phyloP scores from a whole-genome alignment of 1,140 invertebrate species.

The Drosophila pectinifera region DNA sequence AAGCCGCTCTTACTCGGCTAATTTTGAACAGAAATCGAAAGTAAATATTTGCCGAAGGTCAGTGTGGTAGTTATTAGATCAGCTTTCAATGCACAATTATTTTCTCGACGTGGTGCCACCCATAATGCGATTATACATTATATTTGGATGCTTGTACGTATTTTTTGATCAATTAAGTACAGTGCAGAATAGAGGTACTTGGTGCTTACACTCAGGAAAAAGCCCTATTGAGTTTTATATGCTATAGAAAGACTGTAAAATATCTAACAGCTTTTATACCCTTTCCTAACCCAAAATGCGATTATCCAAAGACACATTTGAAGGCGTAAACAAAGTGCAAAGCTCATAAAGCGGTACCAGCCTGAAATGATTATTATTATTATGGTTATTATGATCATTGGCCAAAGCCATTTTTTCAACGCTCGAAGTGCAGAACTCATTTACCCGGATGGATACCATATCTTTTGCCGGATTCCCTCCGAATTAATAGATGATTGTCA shows the following conservation, averaged over 20 bases:
- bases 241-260: too few species aligned
- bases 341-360: neutral
- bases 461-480: constrained; percentile 35
- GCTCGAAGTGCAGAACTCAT: constrained; percentile 16
- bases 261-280: too few species aligned
- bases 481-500: constrained; percentile 69
- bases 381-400: neutral
- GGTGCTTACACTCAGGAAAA: neutral
- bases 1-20: constrained; percentile 42
- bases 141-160: neutral
- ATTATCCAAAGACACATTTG: neutral
- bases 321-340: neutral
- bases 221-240: too few species aligned
- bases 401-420: neutral
- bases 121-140: constrained; percentile 38
- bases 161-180: constrained; percentile 5
- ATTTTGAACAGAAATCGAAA: constrained; percentile 69
- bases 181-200: constrained; percentile 13
- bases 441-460: constrained; percentile 14
- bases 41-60: constrained; percentile 77
- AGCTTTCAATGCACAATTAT: constrained; percentile 60
- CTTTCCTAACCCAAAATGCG: too few species aligned
- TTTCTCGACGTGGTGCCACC: constrained; percentile 2
- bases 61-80: constrained; percentile 71
- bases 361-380: constrained; percentile 11